Conservation (phyloP, 2,888 invertebrate species). For the Glyphotaelius pellucidus region DNA sequence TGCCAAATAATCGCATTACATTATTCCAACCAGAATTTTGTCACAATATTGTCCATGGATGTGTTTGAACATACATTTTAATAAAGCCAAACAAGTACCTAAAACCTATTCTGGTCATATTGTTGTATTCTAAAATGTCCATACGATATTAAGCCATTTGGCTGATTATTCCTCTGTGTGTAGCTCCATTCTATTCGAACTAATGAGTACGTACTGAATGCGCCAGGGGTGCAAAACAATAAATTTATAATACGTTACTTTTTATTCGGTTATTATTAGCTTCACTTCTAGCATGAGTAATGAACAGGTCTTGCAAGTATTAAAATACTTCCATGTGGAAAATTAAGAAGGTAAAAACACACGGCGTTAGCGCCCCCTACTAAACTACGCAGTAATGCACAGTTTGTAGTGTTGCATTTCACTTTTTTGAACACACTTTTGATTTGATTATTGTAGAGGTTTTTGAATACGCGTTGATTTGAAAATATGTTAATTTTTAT, state of each 20-base stretch:
- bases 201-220: background rate
- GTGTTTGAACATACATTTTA: background rate
- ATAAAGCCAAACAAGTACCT: slow-evolving; percentile 13
- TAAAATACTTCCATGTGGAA: too few species aligned
- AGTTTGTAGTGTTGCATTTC: too few species aligned
- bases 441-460: too few species aligned
- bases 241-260: background rate
- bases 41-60: background rate
- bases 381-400: too few species aligned
- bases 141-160: slow-evolving; percentile 17
- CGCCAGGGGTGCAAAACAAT: background rate
- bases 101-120: background rate
- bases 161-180: slow-evolving; percentile 29
- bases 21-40: background rate
- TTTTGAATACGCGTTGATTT: too few species aligned
- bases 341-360: too few species aligned
- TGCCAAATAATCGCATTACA: background rate
- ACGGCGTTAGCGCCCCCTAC: too few species aligned
- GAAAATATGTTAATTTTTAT: too few species aligned
- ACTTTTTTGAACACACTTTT: too few species aligned
- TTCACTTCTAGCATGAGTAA: too few species aligned
- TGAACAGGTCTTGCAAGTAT: too few species aligned
- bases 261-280: background rate
- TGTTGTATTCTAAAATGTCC: slow-evolving; percentile 16
- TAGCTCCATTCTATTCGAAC: slow-evolving; percentile 12